A percentile compares a stretch with the other conserved stretches of the same genome.
Evolutionary conservation across 2,113 vertebrate species (phyloP).

Genomic region (Oryctolagus cuniculus): DNA sequence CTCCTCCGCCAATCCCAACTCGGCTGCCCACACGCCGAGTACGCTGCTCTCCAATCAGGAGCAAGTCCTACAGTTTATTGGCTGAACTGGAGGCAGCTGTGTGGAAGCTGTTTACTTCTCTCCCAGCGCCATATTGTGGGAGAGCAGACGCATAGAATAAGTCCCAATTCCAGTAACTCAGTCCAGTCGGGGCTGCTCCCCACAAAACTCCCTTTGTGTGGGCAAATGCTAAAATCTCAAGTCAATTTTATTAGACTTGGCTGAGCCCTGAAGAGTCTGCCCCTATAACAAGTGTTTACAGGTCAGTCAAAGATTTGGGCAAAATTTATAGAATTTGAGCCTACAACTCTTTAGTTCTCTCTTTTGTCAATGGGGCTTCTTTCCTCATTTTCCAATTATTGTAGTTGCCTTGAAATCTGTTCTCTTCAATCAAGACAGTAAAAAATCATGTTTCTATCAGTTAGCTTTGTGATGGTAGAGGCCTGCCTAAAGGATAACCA

Average conservation of each 20-base stretch:
- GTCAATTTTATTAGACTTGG: not conserved
- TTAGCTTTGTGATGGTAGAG: not conserved
- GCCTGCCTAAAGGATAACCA: not conserved
- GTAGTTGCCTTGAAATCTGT: not conserved
- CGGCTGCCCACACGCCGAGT: too few relatives aligned
- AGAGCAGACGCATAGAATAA: too few relatives aligned
- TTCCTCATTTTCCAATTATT: not conserved
- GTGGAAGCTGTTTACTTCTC: too few relatives aligned
- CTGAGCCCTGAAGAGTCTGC: not conserved
- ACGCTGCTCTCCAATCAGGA: too few relatives aligned
- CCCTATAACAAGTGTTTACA: not conserved
- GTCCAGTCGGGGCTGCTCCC: too few relatives aligned
- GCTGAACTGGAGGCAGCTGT: too few relatives aligned
- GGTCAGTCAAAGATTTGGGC: not conserved
- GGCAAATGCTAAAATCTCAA: not conserved
- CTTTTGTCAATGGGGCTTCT: not conserved
- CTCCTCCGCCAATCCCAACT: too few relatives aligned
- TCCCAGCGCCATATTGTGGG: too few relatives aligned
- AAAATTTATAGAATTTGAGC: constrained; percentile 3
- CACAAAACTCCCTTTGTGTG: not conserved
- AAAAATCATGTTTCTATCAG: not conserved
- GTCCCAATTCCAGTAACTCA: too few relatives aligned
- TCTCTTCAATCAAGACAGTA: not conserved
- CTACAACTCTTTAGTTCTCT: not conserved
- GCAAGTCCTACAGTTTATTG: too few relatives aligned